Base-by-base conservation (phyloP, 2,888 invertebrate genomes). In the Drosophila emarginata region DNA sequence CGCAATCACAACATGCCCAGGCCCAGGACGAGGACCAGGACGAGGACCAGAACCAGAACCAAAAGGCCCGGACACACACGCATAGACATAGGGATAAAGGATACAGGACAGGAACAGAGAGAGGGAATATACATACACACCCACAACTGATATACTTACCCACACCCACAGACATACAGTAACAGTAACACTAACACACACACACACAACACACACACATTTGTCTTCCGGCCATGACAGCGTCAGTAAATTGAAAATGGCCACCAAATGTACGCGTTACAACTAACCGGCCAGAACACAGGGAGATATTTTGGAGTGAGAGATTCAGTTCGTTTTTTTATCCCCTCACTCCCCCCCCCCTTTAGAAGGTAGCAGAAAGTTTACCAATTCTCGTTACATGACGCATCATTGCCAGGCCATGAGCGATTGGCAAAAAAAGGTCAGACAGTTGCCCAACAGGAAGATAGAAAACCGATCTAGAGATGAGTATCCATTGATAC, bases 171-270 rank as follows among this genome's bases (percentile, higher is more conserved):
- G 4, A 28, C 54, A 56, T n/a, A 11, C 63, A 63, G 23, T 23
- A 23, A 23, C 23, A 23, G n/a, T n/a, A n/a, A n/a, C n/a, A n/a
- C 37, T 56, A 5, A 28, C 4, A 28, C 58, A 56, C 21, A 9
- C 63, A 63, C 57, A 40, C 61, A 51, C 64, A 36, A 32, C 32
- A 32, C 62, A 61, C 61, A 61, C 57, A 74, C 80, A 86, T 86
- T 80, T 76, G 79, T 83, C 87, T 83, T 83, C 73, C 77, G 81
- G 78, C 73, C 74, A 72, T 86, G 83, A 86, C 83, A 83, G 78
- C 83, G 67, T 69, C 84, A 77, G 83, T 86, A 83, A 86, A 86
- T 83, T 86, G 83, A 83, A 86, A 80, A 83, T 71, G 80, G 80
- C 82, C 76, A 68, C 74, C 65, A 82, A 77, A 68, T 74, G 74